A percentile compares a stretch with the other conserved stretches of the same genome.
phyloP scores from a whole-genome alignment of 2,888 invertebrate species.

The Aphelenchoides bicaudatus region DNA sequence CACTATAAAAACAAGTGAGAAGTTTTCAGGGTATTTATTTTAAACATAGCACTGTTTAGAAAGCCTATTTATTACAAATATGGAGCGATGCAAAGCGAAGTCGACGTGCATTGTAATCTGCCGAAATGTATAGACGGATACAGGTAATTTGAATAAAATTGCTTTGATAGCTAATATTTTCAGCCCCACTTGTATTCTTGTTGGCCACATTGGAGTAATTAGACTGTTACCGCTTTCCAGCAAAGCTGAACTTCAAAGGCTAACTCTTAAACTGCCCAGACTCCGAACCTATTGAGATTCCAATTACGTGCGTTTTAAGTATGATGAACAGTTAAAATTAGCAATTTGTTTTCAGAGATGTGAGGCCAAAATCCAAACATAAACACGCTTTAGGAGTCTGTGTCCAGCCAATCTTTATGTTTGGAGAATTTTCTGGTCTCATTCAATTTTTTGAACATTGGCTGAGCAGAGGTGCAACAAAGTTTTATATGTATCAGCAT shows the following conservation, averaged over 20 bases:
- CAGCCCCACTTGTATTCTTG: slow-evolving; percentile 21
- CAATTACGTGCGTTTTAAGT: background rate
- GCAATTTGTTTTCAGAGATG: slow-evolving; percentile 29
- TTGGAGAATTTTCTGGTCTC: slow-evolving; percentile 40
- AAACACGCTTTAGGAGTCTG: slow-evolving; percentile 42
- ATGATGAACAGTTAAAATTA: background rate
- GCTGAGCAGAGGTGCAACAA: slow-evolving; percentile 45
- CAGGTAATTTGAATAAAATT: too few species aligned
- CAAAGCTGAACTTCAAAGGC: too few species aligned
- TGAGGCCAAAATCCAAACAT: slow-evolving; percentile 29
- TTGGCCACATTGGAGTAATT: slow-evolving; percentile 25
- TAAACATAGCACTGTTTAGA: too few species aligned
- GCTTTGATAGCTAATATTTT: too few species aligned
- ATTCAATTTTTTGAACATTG: slow-evolving; percentile 47
- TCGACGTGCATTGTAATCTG: slow-evolving; percentile 17
- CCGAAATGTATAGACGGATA: slow-evolving; percentile 21
- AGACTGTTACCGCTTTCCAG: too few species aligned
- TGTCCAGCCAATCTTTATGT: slow-evolving; percentile 45
- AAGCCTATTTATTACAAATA: slow-evolving; percentile 16
- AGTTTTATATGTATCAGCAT: slow-evolving; percentile 46
- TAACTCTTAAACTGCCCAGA: too few species aligned
- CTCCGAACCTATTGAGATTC: too few species aligned
- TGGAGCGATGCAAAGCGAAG: slow-evolving; percentile 14
- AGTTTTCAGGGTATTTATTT: too few species aligned
- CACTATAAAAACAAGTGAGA: slow-evolving; percentile 23